Base-by-base conservation (phyloP, 2,113 vertebrate species). In the Cololabis saira region DNA sequence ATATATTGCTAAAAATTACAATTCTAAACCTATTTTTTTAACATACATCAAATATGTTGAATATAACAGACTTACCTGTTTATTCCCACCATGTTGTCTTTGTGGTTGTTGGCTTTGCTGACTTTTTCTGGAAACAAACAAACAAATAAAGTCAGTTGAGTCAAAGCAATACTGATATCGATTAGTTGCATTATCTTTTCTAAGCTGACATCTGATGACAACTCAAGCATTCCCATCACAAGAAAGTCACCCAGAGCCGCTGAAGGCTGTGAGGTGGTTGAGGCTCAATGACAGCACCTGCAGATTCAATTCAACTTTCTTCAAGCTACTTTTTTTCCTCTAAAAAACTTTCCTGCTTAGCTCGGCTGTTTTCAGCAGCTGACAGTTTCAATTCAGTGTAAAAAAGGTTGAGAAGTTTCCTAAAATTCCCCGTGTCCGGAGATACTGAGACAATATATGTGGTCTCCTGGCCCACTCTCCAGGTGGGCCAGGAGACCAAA, bases 31-130 rank as follows among this genome's bases (percentile, higher is more conserved):
- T 2, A 27, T 27, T 27, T 27, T 5, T 27, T 27, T 27, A 27
- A 27, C 1, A 49, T 41, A 62, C n/a, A 37, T 47, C 9, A 22
- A 40, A 40, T 6, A 40, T 12, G 3, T 11, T 9, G 5, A 15
- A 19, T 18, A 21, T 19, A 19, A 22, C 1, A 5, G 19, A 47
- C 95, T 92, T 87, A 98, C 97, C 96, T 97, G 92, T 93, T 92
- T 80, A 95, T 95, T 60, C 95, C 93, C 87, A 95, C 92, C 89
- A 97, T 92, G 89, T 94, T 92, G 83, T 97, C 96, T 90, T 96
- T 99, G 89, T 96, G 95, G 94, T 95, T 96, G 89, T 97, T 95
- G 87, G 98, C 96, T 95, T 97, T 99, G 94, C 96, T 98, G 91
- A 98, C 98, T 93, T 98, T 99, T 93, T 98, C 98, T 99, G 93